Base-by-base conservation (phyloP, 2,797 vertebrate genomes). In the Silurus aristotelis region DNA sequence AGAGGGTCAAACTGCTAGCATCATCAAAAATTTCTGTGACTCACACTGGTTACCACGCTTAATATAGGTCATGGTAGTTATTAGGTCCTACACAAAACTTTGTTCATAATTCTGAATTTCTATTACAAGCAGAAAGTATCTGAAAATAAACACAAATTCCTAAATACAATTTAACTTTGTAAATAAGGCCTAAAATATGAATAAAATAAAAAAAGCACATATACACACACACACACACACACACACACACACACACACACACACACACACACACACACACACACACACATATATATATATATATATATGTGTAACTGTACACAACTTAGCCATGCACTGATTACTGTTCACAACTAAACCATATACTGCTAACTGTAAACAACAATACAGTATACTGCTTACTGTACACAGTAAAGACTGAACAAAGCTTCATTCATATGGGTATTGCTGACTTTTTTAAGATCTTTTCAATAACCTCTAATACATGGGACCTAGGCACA, bases 21-120 rank as follows among this genome's bases (percentile, higher is more conserved):
- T 90, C 87, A 89, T 89, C 86, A 80, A 75, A 75, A 82, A 82
- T 83, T 27, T 66, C 20, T 31, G 52, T 84, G 82, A n/a, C 31
- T 63, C 84, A 63, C 80, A 88, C 20, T 48, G 73, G 27, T 43
- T 43, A 63, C 48, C 25, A n/a, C 19, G 63, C 61, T 73, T n/a
- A 6, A 19, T 52, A 60, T 19, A 61, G 27, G 52, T 76, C 25
- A 52, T n/a, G 20, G 17, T 64, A 5, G 63, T 19, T 20, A 63
- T 48, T 76, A 2, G 13, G 25, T 12, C 77, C 61, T 38, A 60
- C 8, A 63, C 48, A 56, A 58, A 58, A 46, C 56, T 46, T 25
- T 52, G n/a, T 25, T 25, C n/a, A 25, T 25, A 52, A 14, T 55
- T 8, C 1, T 10, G 12, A 13, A 13, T 38, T 78, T 43, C n/a